Conservation (phyloP, 1,140 invertebrate species). For the Drosophila dunni region DNA sequence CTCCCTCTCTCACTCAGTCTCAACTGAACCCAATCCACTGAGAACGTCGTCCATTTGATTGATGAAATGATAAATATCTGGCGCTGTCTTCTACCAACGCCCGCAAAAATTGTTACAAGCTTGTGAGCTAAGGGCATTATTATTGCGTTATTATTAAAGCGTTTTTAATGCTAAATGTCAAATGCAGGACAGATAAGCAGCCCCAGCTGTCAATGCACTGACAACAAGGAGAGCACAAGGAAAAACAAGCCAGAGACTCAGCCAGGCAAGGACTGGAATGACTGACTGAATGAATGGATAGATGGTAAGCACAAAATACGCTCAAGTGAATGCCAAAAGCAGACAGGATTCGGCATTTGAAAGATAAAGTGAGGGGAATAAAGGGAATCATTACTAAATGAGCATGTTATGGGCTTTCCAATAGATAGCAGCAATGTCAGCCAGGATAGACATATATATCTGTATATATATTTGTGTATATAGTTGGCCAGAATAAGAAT, state of each 20-base stretch:
- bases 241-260: background rate
- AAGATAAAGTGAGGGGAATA: background rate
- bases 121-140: constrained; percentile 60
- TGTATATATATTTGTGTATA: background rate
- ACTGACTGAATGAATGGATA: constrained; percentile 45
- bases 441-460: background rate
- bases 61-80: constrained; percentile 83
- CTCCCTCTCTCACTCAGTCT: background rate
- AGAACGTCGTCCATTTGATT: constrained; percentile 60
- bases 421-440: constrained; percentile 35
- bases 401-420: constrained; percentile 63
- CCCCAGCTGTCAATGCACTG: constrained; percentile 74
- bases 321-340: constrained; percentile 47
- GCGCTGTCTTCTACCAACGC: constrained; percentile 31
- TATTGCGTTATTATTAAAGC: constrained; percentile 83
- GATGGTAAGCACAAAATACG: constrained; percentile 18
- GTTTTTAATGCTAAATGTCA: constrained; percentile 84
- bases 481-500: background rate
- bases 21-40: constrained; percentile 13
- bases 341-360: background rate
- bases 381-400: constrained; percentile 76
- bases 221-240: constrained; percentile 2
- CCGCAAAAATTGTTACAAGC: constrained; percentile 57
- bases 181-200: constrained; percentile 83
- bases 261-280: background rate